Evolutionary conservation across 2,888 invertebrate genomes (phyloP), one percentile per base, ranked within the genome.

Genomic region (Tiliacea aurago): DNA sequence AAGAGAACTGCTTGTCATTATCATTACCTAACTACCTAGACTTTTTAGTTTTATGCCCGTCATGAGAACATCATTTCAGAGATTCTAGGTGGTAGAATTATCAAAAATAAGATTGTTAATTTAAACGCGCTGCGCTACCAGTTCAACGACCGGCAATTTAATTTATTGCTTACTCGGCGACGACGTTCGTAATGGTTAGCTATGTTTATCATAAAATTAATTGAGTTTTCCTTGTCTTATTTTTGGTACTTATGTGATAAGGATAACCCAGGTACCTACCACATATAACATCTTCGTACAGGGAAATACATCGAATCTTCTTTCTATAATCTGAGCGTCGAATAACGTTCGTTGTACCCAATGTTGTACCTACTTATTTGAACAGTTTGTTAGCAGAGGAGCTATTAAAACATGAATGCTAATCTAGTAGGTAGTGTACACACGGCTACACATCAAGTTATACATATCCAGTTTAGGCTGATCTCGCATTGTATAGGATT

Each of bases 231-330:
- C 80, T 79, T n/a, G 7, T 61, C 10, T 55, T 56, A 51, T 20
- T 79, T 43, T 59, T 28, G 10, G 7, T 13, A 2, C 33, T 33
- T 4, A 4, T 33, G 4, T 33, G n/a, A n/a, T n/a, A n/a, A n/a
- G n/a, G n/a, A n/a, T n/a, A n/a, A n/a, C 28, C 28, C 28, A 28
- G 11, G n/a, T 51, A n/a, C 51, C 20, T 20, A 37, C 37, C 4
- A 58, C 33, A 6, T 9, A 2, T 6, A 65, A 28, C 13, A 62
- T 4, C 49, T 65, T 20, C 3, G 4, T 15, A 20, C 20, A 61
- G 80, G 55, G 43, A 80, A 80, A 66, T 74, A 73, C 80, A 65
- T 56, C 33, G 43, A n/a, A n/a, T n/a, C n/a, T n/a, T n/a, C n/a
- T n/a, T n/a, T n/a, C n/a, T n/a, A n/a, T n/a, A n/a, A n/a, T n/a